Percentiles rank a stretch among this genome's conserved stretches.
Conservation (phyloP, 2,797 vertebrate genomes). For the Microcaecilia unicolor region DNA sequence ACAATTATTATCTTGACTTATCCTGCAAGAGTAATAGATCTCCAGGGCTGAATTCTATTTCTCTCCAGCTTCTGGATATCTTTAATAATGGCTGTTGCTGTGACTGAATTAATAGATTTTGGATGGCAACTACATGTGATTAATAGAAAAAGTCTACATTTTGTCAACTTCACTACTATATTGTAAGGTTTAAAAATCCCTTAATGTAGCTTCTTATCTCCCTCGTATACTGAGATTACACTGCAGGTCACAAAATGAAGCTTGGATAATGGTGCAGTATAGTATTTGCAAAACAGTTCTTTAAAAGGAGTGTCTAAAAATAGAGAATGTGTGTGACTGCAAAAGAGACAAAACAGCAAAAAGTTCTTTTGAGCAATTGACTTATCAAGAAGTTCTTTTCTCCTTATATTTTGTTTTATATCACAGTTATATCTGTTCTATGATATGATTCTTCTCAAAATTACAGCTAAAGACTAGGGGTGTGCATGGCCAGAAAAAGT, state of each 20-base stretch:
- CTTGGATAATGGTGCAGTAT: background rate
- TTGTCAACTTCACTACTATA: slow-evolving; percentile 10
- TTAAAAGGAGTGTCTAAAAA: background rate
- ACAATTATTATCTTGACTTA: slow-evolving; percentile 17
- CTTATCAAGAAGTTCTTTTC: too few species aligned
- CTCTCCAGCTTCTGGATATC: background rate
- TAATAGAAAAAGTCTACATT: slow-evolving; percentile 14
- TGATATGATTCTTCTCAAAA: too few species aligned
- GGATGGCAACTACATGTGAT: slow-evolving; percentile 6
- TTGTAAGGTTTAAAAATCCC: slow-evolving; percentile 12
- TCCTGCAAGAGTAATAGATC: slow-evolving; percentile 15
- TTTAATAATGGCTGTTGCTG: background rate
- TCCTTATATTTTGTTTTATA: too few species aligned
- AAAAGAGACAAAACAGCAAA: background rate
- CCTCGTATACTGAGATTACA: slow-evolving; percentile 23
- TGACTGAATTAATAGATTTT: background rate
- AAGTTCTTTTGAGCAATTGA: too few species aligned
- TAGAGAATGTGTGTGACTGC: background rate
- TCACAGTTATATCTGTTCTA: too few species aligned
- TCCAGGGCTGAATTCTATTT: slow-evolving; percentile 6
- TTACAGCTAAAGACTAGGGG: too few species aligned
- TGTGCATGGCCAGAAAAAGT: too few species aligned
- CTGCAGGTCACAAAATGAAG: background rate
- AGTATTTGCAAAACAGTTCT: slow-evolving; percentile 4
- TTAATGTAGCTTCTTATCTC: slow-evolving; percentile 13